A percentile compares a stretch with the other conserved stretches of the same genome.
phyloP scores from a whole-genome alignment of 2,113 vertebrate species.

The Oriolus oriolus region DNA sequence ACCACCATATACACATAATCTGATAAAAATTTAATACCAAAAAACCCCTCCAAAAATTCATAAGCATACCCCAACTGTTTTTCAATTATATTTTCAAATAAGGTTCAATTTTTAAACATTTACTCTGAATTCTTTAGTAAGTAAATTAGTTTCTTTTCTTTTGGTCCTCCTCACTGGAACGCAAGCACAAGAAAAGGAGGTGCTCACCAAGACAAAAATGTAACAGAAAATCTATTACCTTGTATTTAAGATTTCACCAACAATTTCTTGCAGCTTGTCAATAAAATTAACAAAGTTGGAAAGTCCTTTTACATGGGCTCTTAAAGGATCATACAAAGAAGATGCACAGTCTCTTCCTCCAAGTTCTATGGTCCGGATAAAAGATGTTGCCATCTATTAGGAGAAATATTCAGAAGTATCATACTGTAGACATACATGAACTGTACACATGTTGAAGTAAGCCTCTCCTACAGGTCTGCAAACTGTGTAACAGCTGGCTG shows the following conservation, averaged over 20 bases:
- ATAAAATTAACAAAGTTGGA: conserved; percentile 84
- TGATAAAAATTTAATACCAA: neutral
- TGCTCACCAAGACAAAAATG: neutral
- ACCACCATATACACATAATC: neutral
- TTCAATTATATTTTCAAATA: neutral
- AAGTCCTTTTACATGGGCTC: conserved; percentile 85
- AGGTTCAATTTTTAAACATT: neutral
- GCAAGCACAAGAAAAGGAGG: neutral
- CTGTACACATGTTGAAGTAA: neutral
- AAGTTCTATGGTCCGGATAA: conserved; percentile 86
- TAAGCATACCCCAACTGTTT: neutral
- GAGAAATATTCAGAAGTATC: conserved; percentile 3
- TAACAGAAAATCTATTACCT: conserved; percentile 74
- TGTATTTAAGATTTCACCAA: conserved; percentile 85
- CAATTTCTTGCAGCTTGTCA: conserved; percentile 87
- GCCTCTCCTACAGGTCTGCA: neutral
- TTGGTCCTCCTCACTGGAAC: rapidly evolving
- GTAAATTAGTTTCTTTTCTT: neutral
- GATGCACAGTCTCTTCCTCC: conserved; percentile 89
- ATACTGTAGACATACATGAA: neutral
- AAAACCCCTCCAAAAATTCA: neutral
- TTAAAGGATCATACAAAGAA: conserved; percentile 81
- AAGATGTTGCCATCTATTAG: conserved; percentile 80
- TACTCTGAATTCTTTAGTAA: neutral
- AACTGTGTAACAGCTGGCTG: neutral